Percentiles rank a stretch among this genome's conserved stretches.
These are phyloP conservation scores for Sphecodes monilicornis DNA, from an alignment of 2,888 invertebrate species.

Conservation along the genomic window DNA sequence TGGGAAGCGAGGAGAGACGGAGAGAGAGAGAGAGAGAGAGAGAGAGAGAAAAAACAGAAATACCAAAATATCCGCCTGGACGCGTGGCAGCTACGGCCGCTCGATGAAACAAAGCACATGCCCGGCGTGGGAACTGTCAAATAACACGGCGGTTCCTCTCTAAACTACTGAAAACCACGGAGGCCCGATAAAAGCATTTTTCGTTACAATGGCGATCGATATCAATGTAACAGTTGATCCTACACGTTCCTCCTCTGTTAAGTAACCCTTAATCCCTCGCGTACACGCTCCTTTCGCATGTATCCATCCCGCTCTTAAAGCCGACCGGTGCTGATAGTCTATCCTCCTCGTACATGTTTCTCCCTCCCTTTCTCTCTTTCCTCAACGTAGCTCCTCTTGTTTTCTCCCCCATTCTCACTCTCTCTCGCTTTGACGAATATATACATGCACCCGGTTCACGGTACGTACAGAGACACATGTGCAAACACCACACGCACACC, in stretches of 20 bases:
- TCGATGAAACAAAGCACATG: slow-evolving; percentile 52
- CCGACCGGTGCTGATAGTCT: slow-evolving; percentile 19
- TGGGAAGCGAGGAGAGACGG: not conserved
- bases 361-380: not conserved
- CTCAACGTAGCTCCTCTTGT: slow-evolving; percentile 7
- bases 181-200: slow-evolving; percentile 16
- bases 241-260: slow-evolving; percentile 41
- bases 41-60: slow-evolving; percentile 30
- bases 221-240: slow-evolving; percentile 48
- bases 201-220: slow-evolving; percentile 55
- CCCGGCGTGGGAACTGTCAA: slow-evolving; percentile 59
- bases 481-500: slow-evolving; percentile 20
- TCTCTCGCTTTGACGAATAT: slow-evolving; percentile 9
- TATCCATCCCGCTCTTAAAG: slow-evolving; percentile 25
- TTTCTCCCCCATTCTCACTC: slow-evolving; percentile 27
- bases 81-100: slow-evolving; percentile 41
- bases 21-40: not conserved
- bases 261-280: slow-evolving; percentile 59
- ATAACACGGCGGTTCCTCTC: slow-evolving; percentile 24
- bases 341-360: slow-evolving; percentile 32
- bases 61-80: slow-evolving; percentile 64
- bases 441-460: slow-evolving; percentile 41
- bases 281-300: slow-evolving; percentile 39
- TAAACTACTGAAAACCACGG: slow-evolving; percentile 10
- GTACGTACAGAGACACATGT: slow-evolving; percentile 32